These are phyloP conservation scores for Pipistrellus pipistrellus DNA, from an alignment of 2,797 vertebrate genomes.

Conservation along the genomic window DNA sequence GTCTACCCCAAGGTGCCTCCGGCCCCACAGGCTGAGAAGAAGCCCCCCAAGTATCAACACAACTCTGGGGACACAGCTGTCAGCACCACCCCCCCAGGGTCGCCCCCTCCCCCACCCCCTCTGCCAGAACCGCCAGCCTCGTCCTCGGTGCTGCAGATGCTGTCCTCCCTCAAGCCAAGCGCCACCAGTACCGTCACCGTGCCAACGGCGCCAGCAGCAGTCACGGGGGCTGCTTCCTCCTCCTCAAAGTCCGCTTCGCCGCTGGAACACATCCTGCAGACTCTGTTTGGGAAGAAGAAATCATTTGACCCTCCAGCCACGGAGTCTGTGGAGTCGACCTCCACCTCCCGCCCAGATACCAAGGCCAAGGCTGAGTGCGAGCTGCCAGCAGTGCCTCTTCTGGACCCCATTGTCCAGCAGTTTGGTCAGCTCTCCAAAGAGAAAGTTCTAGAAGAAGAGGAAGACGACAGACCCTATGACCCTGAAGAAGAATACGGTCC, in stretches of 20 bases:
- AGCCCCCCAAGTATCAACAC: conserved; percentile 88
- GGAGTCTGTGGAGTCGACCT: conserved; percentile 76
- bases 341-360: conserved; percentile 81
- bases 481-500: conserved; percentile 97
- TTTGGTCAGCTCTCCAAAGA: conserved; percentile 95
- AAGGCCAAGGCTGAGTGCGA: conserved; percentile 79
- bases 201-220: conserved; percentile 73
- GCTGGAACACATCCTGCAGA: conserved; percentile 94
- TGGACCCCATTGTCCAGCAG: conserved; percentile 96
- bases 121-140: conserved; percentile 85
- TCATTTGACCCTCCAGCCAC: conserved; percentile 87
- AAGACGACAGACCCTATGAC: conserved; percentile 96
- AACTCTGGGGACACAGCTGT: conserved; percentile 89
- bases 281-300: conserved; percentile 93
- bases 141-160: conserved; percentile 84
- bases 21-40: conserved; percentile 89
- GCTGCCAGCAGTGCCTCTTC: conserved; percentile 86
- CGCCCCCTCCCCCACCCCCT: conserved; percentile 89
- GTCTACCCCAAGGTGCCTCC: conserved; percentile 85
- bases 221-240: conserved; percentile 44
- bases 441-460: conserved; percentile 90
- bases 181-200: conserved; percentile 49
- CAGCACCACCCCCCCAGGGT: conserved; percentile 90
- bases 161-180: conserved; percentile 86
- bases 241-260: conserved; percentile 89